These are phyloP conservation scores for Tigriopus japonicus DNA, from an alignment of 1,140 invertebrate species.

Conservation along the genomic window DNA sequence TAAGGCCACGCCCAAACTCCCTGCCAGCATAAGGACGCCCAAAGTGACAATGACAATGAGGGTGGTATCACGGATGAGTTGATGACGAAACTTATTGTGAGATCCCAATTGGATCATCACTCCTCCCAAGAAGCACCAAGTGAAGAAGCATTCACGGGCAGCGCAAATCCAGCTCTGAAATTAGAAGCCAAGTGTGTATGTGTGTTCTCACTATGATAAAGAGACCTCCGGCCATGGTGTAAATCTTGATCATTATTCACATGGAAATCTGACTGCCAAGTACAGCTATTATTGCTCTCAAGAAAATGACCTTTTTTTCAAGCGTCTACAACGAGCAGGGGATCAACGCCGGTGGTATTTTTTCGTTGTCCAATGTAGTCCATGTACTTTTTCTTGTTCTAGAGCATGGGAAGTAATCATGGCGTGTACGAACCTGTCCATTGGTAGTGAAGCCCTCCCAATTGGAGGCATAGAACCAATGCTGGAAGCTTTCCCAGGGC, in stretches of 20 bases:
- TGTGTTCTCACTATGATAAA: too few relatives aligned
- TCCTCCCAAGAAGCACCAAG: constrained; percentile 68
- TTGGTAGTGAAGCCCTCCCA: constrained; percentile 11
- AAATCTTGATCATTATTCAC: too few relatives aligned
- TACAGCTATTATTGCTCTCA: too few relatives aligned
- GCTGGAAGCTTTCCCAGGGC: constrained; percentile 22
- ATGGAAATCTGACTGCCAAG: too few relatives aligned
- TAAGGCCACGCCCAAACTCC: constrained; percentile 45
- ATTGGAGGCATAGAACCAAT: background rate
- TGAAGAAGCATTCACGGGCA: constrained; percentile 64
- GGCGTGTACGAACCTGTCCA: constrained; percentile 6
- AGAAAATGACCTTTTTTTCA: too few relatives aligned
- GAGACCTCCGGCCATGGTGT: too few relatives aligned
- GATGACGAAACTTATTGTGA: constrained; percentile 42
- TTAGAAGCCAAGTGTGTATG: background rate
- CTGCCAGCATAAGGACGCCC: constrained; percentile 45
- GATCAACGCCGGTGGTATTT: too few relatives aligned
- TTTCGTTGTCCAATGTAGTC: too few relatives aligned
- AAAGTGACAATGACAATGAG: constrained; percentile 57
- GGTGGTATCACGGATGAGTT: constrained; percentile 52
- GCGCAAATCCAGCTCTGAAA: constrained; percentile 64
- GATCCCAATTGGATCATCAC: constrained; percentile 55
- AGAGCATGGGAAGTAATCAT: too few relatives aligned
- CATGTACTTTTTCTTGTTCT: too few relatives aligned
- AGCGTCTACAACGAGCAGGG: too few relatives aligned